phyloP scores from a whole-genome alignment of 2,888 invertebrate genomes.

The Gnatocerus cornutus region DNA sequence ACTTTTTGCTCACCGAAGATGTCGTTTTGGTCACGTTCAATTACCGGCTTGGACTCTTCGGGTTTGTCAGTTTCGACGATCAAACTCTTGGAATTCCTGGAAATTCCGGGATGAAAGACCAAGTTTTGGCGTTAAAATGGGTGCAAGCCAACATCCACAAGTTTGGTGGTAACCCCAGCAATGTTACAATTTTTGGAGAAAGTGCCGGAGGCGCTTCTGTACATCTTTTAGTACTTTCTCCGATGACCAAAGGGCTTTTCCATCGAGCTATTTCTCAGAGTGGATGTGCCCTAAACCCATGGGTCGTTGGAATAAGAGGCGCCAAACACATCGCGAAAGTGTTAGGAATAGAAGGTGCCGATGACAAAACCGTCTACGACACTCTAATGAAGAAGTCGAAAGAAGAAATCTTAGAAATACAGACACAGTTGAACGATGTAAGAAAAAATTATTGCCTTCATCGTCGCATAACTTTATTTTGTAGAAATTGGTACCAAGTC shows the following conservation, averaged over 20 bases:
- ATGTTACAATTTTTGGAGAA: slow-evolving; percentile 74
- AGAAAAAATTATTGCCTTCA: background rate
- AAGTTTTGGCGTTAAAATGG: slow-evolving; percentile 73
- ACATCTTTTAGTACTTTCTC: slow-evolving; percentile 72
- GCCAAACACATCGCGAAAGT: background rate
- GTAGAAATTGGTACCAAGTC: slow-evolving; percentile 2
- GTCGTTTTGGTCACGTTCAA: slow-evolving; percentile 67
- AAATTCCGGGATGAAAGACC: slow-evolving; percentile 74
- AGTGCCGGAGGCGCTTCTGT: slow-evolving; percentile 73
- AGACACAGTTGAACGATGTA: slow-evolving; percentile 26
- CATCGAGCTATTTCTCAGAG: slow-evolving; percentile 63
- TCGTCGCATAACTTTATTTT: slow-evolving; percentile 9
- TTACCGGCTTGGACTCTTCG: slow-evolving; percentile 66
- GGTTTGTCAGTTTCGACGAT: slow-evolving; percentile 69
- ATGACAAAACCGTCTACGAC: slow-evolving; percentile 17
- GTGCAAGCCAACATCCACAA: slow-evolving; percentile 71
- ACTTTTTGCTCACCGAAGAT: slow-evolving; percentile 66
- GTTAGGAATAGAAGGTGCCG: background rate
- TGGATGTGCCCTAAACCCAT: slow-evolving; percentile 57
- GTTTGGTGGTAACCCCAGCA: slow-evolving; percentile 73
- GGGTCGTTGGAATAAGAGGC: slow-evolving; percentile 50
- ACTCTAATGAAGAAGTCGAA: slow-evolving; percentile 40
- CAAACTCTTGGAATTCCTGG: slow-evolving; percentile 72
- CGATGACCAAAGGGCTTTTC: slow-evolving; percentile 68
- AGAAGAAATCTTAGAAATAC: slow-evolving; percentile 40